Evolutionary conservation across 2,113 vertebrate species (phyloP), one percentile per base, ranked within the genome.

Genomic region (Erythrocercus mccallii): DNA sequence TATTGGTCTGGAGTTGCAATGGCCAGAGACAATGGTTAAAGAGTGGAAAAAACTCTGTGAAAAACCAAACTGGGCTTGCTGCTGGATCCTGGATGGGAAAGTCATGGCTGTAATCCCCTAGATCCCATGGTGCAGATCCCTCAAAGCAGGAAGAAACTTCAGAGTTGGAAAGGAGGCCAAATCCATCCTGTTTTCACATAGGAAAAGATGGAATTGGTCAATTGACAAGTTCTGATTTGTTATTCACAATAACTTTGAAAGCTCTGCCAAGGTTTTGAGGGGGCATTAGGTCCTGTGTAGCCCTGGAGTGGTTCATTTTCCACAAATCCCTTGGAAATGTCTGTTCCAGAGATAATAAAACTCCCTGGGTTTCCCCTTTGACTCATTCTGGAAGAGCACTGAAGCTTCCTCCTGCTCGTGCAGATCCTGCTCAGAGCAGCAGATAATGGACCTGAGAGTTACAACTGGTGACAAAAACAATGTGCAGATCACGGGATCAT

Each of bases 301-400:
- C 31, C 25, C 44, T 11, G 40, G 38, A 25, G 25, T 23, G 12
- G 48, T 35, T 86, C 5, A 31, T 88, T 81, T 90, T 47, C 86
- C 47, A n/a, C 45, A 40, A 37, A 13, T 20, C 3, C 31, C 10
- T 22, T 53, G 73, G 86, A 94, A 94, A 47, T 62, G 30, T 48
- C 35, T 72, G 77, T 86, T 44, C 74, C 56, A 48, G 66, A 94
- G 87, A 92, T 85, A 84, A 96, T 68, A 93, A 94, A 91, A 42
- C 33, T 56, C 56, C 77, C 88, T 40, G 62, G 58, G 68, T 94
- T 97, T 95, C 91, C 94, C 90, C 95, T 97, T 96, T 65, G 94
- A 93, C 92, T 95, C 70, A n/a, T 71, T 95, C 93, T 69, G 54
- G 71, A 17, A 68, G 62, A 74, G 30, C 23, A 37, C 73, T 93